These are phyloP conservation scores for Rhodophaea formosa DNA, from an alignment of 2,888 invertebrate genomes.

Conservation along the genomic window DNA sequence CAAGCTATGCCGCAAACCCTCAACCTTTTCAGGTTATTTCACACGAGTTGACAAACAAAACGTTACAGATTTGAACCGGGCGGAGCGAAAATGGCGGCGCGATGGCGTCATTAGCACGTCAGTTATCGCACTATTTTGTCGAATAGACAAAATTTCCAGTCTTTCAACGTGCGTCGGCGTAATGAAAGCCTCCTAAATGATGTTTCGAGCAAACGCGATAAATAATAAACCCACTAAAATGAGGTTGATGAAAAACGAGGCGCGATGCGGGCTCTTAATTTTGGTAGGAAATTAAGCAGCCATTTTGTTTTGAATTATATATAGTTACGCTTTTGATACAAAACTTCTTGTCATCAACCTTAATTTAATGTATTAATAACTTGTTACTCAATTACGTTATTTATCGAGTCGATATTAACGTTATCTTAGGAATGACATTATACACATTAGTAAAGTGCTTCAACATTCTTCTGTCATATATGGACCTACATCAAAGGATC, in stretches of 20 bases:
- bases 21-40: slow-evolving; percentile 51
- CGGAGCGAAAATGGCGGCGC: slow-evolving; percentile 56
- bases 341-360: slow-evolving; percentile 11
- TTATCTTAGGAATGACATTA: background rate
- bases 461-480: background rate
- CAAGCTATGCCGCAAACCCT: slow-evolving; percentile 41
- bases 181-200: slow-evolving; percentile 72
- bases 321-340: slow-evolving; percentile 21
- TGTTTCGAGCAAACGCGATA: slow-evolving; percentile 69
- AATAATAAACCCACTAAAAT: slow-evolving; percentile 68
- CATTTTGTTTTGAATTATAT: slow-evolving; percentile 46
- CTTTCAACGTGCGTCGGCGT: slow-evolving; percentile 71
- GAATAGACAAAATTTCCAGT: slow-evolving; percentile 78
- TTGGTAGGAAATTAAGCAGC: slow-evolving; percentile 64
- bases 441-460: slow-evolving; percentile 2
- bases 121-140: slow-evolving; percentile 78
- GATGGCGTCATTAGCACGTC: slow-evolving; percentile 71
- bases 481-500: slow-evolving; percentile 26
- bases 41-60: slow-evolving; percentile 64
- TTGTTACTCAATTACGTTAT: background rate
- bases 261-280: slow-evolving; percentile 64
- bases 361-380: background rate
- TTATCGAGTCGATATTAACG: slow-evolving; percentile 3
- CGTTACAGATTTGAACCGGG: slow-evolving; percentile 64
- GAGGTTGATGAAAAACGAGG: slow-evolving; percentile 70